Percentiles rank a stretch among this genome's conserved stretches.
Conservation (phyloP, 2,113 vertebrate species). For the Scophthalmus maximus region DNA sequence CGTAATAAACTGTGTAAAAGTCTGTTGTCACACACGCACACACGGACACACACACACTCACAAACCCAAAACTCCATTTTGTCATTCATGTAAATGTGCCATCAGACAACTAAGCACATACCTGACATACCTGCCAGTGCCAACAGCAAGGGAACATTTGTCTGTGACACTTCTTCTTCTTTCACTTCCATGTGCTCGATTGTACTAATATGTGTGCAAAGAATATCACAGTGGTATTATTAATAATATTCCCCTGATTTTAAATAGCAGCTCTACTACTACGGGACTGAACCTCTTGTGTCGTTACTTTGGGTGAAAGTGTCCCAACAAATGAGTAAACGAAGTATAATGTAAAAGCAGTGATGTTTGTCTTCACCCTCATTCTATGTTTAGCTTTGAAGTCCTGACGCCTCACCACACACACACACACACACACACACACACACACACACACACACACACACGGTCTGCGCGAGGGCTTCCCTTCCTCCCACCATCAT, state of each 20-base stretch:
- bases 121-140: neutral
- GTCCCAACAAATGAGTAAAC: no score
- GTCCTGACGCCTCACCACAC: slow-evolving; percentile 80
- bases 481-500: slow-evolving; percentile 61
- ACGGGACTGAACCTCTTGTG: no score
- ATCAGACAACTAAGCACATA: no score
- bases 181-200: no score
- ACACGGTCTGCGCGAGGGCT: slow-evolving; percentile 80
- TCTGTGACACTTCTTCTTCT: no score
- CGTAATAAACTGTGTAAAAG: neutral
- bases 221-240: no score
- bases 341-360: no score
- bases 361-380: slow-evolving; percentile 57
- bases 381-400: slow-evolving; percentile 80
- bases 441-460: slow-evolving; percentile 84
- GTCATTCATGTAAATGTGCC: neutral
- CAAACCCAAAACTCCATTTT: neutral
- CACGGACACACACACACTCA: neutral
- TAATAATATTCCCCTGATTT: no score
- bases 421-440: slow-evolving; percentile 55
- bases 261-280: no score
- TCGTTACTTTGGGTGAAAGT: no score
- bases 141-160: neutral
- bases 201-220: no score
- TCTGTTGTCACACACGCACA: neutral